A percentile compares a stretch with the other conserved stretches of the same genome.
Evolutionary conservation across 2,888 invertebrate species (phyloP).

Genomic region (Trichopria drosophilae): DNA sequence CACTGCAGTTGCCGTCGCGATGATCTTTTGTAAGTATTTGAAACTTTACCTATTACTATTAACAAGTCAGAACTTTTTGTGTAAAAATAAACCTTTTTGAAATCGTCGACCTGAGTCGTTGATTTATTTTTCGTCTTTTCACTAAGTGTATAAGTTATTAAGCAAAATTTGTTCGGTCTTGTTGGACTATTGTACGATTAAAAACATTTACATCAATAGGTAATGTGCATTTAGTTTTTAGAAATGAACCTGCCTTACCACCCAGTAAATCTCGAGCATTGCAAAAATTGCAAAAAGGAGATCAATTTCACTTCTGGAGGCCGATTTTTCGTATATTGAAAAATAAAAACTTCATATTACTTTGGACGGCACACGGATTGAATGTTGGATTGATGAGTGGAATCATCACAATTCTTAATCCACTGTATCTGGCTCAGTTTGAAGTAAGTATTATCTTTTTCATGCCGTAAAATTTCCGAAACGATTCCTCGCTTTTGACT

Average conservation of each 20-base stretch:
- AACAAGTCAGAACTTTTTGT: no score
- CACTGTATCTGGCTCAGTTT: constrained; percentile 53
- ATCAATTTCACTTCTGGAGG: constrained; percentile 23
- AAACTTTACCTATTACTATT: no score
- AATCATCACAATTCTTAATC: constrained; percentile 65
- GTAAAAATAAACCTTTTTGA: no score
- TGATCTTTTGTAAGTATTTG: constrained; percentile 34
- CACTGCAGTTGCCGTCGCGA: constrained; percentile 20
- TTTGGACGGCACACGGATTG: constrained; percentile 66
- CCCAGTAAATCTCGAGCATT: constrained; percentile 32
- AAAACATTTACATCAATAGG: no score
- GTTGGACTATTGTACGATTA: no score
- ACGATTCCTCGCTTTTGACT: no score
- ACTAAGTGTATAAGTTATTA: no score
- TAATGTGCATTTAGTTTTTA: constrained; percentile 30
- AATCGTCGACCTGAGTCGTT: no score
- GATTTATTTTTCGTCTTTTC: no score
- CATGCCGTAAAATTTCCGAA: no score
- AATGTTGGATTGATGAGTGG: constrained; percentile 74
- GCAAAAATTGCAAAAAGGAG: constrained; percentile 19
- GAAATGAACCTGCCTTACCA: constrained; percentile 32
- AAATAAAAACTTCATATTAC: constrained; percentile 61
- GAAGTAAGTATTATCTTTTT: no score
- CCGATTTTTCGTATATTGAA: constrained; percentile 57
- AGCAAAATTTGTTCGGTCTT: no score